Base-by-base conservation (phyloP, 37 sponge, comb jelly and placozoan genomes). In the Corticium candelabrum region DNA sequence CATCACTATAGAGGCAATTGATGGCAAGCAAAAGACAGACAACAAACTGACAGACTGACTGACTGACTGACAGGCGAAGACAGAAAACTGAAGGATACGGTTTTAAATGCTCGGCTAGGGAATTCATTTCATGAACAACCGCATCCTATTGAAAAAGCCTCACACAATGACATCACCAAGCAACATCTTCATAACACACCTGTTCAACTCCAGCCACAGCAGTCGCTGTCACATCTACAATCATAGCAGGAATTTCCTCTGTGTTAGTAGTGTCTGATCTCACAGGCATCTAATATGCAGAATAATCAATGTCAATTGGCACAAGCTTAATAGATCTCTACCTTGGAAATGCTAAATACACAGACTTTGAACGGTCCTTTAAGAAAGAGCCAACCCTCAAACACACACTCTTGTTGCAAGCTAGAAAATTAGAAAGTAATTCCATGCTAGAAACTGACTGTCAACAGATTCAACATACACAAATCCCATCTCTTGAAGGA, bases 401-500 rank as follows among this genome's bases (percentile, higher is more conserved):
- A 50, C 21, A 27, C 62, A 11, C 11, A 50, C 21, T 50, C 62
- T 11, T 50, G 11, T 50, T 50, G 62, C 11, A 50, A 21, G 15
- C 62, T 50, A 50, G 62, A 50, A 11, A 50, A 50, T n/a, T n/a
- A n/a, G n/a, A n/a, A n/a, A n/a, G n/a, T n/a, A 50, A 50, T 27
- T 21, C 11, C 62, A 21, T 50, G 62, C 62, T 27, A 50, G 15
- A 50, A 50, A 36, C 4, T 5, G n/a, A 77, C 68, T 37, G 40
- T n/a, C 34, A 7, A 7, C 37, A 39, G 38, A 2, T 29, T 1
- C n/a, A 33, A 43, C 87, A 41, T 37, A 91, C 91, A 37, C 21
- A 41, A 91, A 91, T 41, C 91, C 88, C 40, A 91, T 76, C 39
- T 91, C 91, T 3, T 82, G 80, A 5, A 91, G 81, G 62, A 67